Base-by-base conservation (phyloP, 2,113 vertebrate genomes). In the Corythaeola cristata region DNA sequence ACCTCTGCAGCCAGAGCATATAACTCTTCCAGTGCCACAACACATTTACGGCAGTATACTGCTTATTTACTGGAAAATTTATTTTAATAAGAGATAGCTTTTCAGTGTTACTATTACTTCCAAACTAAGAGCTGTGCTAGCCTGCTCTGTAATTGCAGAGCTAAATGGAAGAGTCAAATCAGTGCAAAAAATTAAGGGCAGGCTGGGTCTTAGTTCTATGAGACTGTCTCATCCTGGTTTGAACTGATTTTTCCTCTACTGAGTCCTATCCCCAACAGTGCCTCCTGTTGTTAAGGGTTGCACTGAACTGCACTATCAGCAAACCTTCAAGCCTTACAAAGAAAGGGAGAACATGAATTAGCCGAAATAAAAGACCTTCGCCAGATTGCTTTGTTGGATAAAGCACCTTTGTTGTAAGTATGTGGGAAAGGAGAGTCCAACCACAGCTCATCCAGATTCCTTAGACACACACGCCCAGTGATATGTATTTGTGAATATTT, bases 361-460 rank as follows among this genome's bases (percentile, higher is more conserved):
- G 92, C 39, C 80, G 91, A 97, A 96, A 95, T 94, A 91, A 96
- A 97, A 91, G 87, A 90, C 75, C 81, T 88, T 87, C 92, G 89
- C 90, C 90, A 89, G 89, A 93, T 91, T 71, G 81, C 89, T 90
- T 88, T 93, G 76, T 88, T 89, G 96, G 95, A 97, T 97, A 93
- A 97, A 94, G 85, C 84, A 97, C 89, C 96, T 96, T 96, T 97
- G 96, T 96, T 97, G 96, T 63, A 93, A 89, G 81, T 89, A 96
- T 95, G 94, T 96, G 94, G 96, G 94, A 95, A 95, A 96, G 81
- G 90, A 95, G 93, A 97, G 90, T 88, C 87, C 93, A 87, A 93
- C 92, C 94, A 97, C 91, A 91, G 90, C 92, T 95, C 96, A 93
- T 93, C 87, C 95, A 96, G 96, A 96, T 97, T 97, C 97, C 90